Percentiles rank a stretch among this genome's conserved stretches.
These are phyloP conservation scores for Temnopleurus reevesii DNA, from an alignment of 53 echinoderm and acorn worm species.

Conservation along the genomic window DNA sequence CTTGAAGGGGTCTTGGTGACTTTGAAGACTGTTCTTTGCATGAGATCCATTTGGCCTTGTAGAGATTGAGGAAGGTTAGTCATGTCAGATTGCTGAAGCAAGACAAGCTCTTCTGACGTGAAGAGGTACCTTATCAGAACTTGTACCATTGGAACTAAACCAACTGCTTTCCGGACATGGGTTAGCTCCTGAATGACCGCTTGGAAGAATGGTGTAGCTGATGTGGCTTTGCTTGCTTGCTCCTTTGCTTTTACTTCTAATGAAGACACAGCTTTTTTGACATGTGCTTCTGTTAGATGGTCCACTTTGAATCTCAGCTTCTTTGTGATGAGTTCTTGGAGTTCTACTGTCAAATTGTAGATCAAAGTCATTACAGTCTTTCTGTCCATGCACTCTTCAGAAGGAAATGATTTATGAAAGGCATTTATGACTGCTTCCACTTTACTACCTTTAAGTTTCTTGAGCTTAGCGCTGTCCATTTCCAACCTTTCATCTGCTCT, in stretches of 20 bases:
- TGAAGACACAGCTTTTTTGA: not conserved
- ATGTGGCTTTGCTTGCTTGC: not conserved
- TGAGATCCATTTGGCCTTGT: constrained; percentile 8
- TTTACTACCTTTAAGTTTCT: constrained; percentile 35
- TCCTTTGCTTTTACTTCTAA: constrained; percentile 15
- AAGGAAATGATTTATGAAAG: constrained; percentile 21
- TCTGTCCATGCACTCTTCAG: not conserved
- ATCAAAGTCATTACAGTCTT: constrained; percentile 30
- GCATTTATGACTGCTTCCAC: constrained; percentile 19
- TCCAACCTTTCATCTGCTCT: constrained; percentile 45
- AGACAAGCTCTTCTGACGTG: not conserved
- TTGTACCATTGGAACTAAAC: constrained; percentile 16
- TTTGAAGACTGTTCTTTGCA: constrained; percentile 25
- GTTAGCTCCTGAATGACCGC: constrained; percentile 28
- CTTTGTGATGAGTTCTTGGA: constrained; percentile 21
- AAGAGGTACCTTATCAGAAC: constrained; percentile 41
- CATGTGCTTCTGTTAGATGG: constrained; percentile 1
- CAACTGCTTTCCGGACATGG: not conserved
- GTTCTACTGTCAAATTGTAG: constrained; percentile 38
- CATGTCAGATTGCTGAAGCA: constrained; percentile 28
- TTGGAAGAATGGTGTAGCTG: constrained; percentile 12
- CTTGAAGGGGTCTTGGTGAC: not conserved
- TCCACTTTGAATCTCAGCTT: constrained; percentile 14
- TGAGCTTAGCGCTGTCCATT: constrained; percentile 5
- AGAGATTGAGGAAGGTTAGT: not conserved